Evolutionary conservation across 1,140 invertebrate genomes (phyloP), one percentile per base, ranked within the genome.

Genomic region (Cardiocondyla obscurior): DNA sequence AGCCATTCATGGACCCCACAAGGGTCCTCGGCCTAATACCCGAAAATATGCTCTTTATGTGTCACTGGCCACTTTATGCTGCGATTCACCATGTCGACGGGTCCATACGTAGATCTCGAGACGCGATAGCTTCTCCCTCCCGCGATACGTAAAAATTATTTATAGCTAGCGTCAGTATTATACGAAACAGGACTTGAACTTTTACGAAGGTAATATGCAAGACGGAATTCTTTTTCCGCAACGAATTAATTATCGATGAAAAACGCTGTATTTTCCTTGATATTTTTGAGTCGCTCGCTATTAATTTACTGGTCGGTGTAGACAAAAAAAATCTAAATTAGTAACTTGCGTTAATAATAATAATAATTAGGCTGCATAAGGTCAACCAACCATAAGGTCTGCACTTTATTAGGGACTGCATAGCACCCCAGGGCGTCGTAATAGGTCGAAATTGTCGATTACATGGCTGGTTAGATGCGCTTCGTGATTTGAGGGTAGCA

Each of bases 31-130:
- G 58, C 51, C 83, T 93, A 94, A 94, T 93, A 81, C 92, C 87
- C 86, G 36, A 91, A 93, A 93, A 92, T 93, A 93, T 94, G 93
- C 92, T 92, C 89, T 93, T 94, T 93, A 94, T 94, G 92, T 94
- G 93, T 94, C 93, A 93, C 91, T 94, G 90, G 90, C 91, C 92
- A 93, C 91, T 93, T 93, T 91, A 88, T 90, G 85, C 82, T 84
- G 62, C 33, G 82, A 65, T 91, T 90, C 74, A 25, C 65, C 60
- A 65, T 88, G 86, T 89, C 86, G 85, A 55, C 69, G 51, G 84
- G 64, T 51, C 72, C 69, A 55, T 85, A 30, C 44, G 33, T 58
- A 73, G 44, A 82, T 82, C 36, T 33, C 64, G 81, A 81, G 79
- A 81, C 73, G 36, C 55, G 84, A 89, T 89, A 65, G 42, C 33